Evolutionary conservation across 2,113 vertebrate genomes (phyloP), one percentile per base, ranked within the genome.

Genomic region (Halichoerus grypus): DNA sequence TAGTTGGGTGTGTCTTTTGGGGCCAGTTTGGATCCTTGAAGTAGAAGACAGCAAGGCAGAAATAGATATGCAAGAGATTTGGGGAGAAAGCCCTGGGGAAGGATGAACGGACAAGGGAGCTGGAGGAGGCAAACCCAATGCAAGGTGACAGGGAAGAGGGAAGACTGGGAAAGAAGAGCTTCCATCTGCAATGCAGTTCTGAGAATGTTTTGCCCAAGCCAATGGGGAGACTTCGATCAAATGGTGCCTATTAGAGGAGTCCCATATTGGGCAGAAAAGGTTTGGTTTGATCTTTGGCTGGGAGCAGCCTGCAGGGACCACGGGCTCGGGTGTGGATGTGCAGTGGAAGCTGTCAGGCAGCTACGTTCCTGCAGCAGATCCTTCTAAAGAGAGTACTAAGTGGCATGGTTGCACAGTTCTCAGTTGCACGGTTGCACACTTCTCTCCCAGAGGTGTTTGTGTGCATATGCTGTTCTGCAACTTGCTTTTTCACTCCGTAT

Each of bases 361-460:
- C 46, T 51, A 3, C 12, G 8, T 11, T 26, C 42, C 53, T 19
- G 24, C 15, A 5, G 7, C 4, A 12, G 33, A 4, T 53, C 2
- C 79, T 57, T 39, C 12, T 36, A 4, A 65, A 92, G 39, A n/a
- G 19, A 51, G 6, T 24, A 10, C 36, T 28, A 36, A 53, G 57
- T 11, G 53, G 28, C 33, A 53, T 7, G 3, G 49, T 71, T 13
- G 2, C 24, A 4, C 0, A 4, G 12, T 10, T n/a, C 46, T 46
- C 7, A 46, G 49, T 71, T 13, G 2, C 24, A 4, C 0, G 5
- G 12, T 10, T n/a, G 8, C 14, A 11, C 15, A 15, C 33, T 67
- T 42, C 9, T n/a, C 42, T 74, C 76, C n/a, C 46, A 94, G 65
- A 51, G 39, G 33, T 21, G 24, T 46, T 57, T 61, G 79, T 81